Percentiles rank a stretch among this genome's conserved stretches.
Evolutionary conservation across 2,888 invertebrate species (phyloP).

Genomic region (Xanthorhoe spadicearia): DNA sequence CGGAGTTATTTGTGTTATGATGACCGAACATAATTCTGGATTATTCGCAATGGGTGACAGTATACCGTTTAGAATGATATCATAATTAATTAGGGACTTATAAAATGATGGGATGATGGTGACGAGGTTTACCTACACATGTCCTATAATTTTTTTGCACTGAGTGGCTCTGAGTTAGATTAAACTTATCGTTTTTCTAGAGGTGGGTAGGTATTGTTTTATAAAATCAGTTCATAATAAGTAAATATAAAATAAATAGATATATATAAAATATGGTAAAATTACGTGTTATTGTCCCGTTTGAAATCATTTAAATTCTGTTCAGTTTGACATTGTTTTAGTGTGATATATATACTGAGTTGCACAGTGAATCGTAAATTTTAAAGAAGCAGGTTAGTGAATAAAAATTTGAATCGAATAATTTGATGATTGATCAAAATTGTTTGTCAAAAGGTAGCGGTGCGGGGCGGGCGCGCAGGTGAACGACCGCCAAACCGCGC

Average conservation of each 20-base stretch:
- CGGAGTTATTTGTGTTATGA: not conserved
- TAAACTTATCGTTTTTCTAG: too few species aligned
- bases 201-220: too few species aligned
- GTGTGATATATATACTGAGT: not conserved
- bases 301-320: too few species aligned
- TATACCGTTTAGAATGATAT: not conserved
- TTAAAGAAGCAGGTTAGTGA: not conserved
- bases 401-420: not conserved
- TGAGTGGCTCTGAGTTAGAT: too few species aligned
- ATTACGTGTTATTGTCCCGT: too few species aligned
- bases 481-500: constrained; percentile 81
- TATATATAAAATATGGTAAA: too few species aligned
- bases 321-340: not conserved
- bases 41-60: not conserved
- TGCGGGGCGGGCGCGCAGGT: constrained; percentile 72
- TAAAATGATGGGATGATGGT: too few species aligned
- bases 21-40: not conserved
- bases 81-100: too few species aligned
- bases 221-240: too few species aligned
- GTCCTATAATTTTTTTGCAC: too few species aligned
- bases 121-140: too few species aligned
- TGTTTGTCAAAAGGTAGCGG: constrained; percentile 61
- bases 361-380: not conserved
- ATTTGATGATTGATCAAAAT: constrained; percentile 51
- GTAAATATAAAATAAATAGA: too few species aligned